These are phyloP conservation scores for Trichoplusia ni DNA, from an alignment of 1,140 invertebrate genomes.

Conservation along the genomic window DNA sequence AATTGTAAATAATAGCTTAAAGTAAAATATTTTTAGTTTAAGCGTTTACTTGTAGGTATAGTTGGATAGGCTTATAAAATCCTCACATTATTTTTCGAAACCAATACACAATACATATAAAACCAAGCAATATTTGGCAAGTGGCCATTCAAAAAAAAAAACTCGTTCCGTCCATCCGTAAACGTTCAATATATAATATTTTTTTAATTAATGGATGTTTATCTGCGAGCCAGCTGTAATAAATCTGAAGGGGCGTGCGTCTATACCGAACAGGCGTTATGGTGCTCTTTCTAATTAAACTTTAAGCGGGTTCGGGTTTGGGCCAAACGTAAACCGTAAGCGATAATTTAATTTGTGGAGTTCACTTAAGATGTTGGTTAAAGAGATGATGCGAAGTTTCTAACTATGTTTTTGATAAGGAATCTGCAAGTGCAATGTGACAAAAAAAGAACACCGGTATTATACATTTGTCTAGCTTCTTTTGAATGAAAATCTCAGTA, in stretches of 20 bases:
- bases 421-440: no score
- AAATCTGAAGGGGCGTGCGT: slow-evolving; percentile 74
- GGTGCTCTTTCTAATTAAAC: slow-evolving; percentile 78
- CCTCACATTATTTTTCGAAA: not conserved
- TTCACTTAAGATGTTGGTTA: no score
- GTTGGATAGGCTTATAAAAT: not conserved
- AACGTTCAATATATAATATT: slow-evolving; percentile 38
- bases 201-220: slow-evolving; percentile 80
- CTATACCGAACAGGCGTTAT: slow-evolving; percentile 73
- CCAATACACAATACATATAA: not conserved
- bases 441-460: no score
- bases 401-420: no score
- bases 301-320: slow-evolving; percentile 46
- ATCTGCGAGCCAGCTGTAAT: slow-evolving; percentile 69
- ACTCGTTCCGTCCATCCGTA: not conserved
- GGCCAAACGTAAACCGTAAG: slow-evolving; percentile 31
- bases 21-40: no score
- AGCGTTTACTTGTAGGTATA: no score
- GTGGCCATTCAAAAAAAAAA: slow-evolving; percentile 11
- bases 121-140: slow-evolving; percentile 8
- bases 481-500: no score
- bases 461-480: no score
- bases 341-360: not conserved
- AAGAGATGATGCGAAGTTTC: no score
- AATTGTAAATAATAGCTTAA: no score